Percentiles rank a stretch among this genome's conserved stretches.
These are phyloP conservation scores for Ichneumoninae sp. DNA, from an alignment of 2,888 invertebrate species.

Conservation along the genomic window DNA sequence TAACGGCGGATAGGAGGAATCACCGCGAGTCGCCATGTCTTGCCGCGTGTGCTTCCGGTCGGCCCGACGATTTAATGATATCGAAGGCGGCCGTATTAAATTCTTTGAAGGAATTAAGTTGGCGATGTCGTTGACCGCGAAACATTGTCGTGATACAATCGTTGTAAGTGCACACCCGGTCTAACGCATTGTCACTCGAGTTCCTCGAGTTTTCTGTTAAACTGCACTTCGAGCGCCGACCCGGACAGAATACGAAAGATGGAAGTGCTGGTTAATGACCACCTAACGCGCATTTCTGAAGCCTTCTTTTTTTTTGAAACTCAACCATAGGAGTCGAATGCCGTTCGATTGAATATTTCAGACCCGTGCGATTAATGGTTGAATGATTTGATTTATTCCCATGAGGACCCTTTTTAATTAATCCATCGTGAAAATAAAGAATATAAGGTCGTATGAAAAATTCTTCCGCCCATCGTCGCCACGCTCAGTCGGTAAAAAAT, in stretches of 20 bases:
- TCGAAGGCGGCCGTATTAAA: slow-evolving; percentile 58
- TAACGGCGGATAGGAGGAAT: slow-evolving; percentile 54
- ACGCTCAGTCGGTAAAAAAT: too few species aligned
- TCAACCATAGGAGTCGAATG: not conserved
- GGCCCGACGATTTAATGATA: slow-evolving; percentile 64
- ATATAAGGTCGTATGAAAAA: not conserved
- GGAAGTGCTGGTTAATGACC: not conserved
- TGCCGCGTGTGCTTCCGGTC: slow-evolving; percentile 61
- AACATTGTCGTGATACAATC: slow-evolving; percentile 52
- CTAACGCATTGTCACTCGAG: slow-evolving; percentile 55
- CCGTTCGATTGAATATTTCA: not conserved
- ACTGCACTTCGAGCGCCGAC: slow-evolving; percentile 2
- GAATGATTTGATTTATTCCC: not conserved
- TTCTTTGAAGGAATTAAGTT: slow-evolving; percentile 52
- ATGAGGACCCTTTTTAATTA: not conserved
- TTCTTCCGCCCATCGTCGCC: too few species aligned
- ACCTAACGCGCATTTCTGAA: not conserved
- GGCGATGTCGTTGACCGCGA: slow-evolving; percentile 62
- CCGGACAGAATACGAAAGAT: slow-evolving; percentile 29
- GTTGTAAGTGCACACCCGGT: slow-evolving; percentile 49
- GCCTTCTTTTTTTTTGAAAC: not conserved
- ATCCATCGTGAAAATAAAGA: not conserved
- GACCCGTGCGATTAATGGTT: not conserved
- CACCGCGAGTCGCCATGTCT: slow-evolving; percentile 37
- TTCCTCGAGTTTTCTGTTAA: slow-evolving; percentile 19